Conservation (phyloP, 2,888 invertebrate genomes). For the Petrolisthes manimaculis region DNA sequence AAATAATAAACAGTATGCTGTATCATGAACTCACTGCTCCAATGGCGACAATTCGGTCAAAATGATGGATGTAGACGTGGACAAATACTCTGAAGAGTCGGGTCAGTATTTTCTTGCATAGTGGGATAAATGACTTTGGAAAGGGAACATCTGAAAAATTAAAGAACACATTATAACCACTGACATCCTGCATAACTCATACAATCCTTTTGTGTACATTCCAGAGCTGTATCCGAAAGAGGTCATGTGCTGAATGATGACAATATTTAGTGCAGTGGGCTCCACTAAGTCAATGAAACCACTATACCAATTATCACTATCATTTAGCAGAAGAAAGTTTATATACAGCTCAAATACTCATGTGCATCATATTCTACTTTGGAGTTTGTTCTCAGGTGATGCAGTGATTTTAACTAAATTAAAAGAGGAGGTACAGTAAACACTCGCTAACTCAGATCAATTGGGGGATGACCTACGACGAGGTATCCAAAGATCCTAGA, state of each 20-base stretch:
- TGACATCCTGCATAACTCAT: no score
- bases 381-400: no score
- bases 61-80: slow-evolving; percentile 94
- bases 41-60: slow-evolving; percentile 86
- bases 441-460: background rate
- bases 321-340: no score
- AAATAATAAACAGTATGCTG: background rate
- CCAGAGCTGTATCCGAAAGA: no score
- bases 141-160: slow-evolving; percentile 81
- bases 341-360: no score
- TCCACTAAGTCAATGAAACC: background rate
- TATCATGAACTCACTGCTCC: slow-evolving; percentile 80
- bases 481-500: background rate
- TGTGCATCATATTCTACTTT: no score
- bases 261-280: background rate
- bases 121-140: slow-evolving; percentile 83
- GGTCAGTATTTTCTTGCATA: slow-evolving; percentile 89
- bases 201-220: no score
- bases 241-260: background rate
- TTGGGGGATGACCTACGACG: background rate
- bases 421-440: background rate
- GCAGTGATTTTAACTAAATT: no score
- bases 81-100: slow-evolving; percentile 91
- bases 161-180: background rate
- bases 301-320: background rate